Base-by-base conservation (phyloP, 2,888 invertebrate genomes). In the Gari tellinella region DNA sequence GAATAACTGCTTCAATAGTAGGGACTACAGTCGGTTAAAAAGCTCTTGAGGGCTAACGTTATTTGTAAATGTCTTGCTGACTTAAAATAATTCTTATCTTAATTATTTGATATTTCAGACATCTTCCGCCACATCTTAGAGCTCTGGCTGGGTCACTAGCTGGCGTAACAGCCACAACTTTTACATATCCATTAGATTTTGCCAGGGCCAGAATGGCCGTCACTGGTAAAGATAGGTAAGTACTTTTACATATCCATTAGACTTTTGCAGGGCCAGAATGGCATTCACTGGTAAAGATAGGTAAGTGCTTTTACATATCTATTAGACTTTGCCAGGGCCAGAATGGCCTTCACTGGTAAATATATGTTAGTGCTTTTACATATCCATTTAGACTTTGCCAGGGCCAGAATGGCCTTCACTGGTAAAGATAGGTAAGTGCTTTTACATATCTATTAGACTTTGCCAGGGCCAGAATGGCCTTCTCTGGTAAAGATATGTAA, bases 201-300 rank as follows among this genome's bases (percentile, higher is more conserved):
- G 99, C 98, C 23, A 94, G 99, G 83, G 99, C 99, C 19, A 94
- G 99, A 84, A 98, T 99, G 97, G 99, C 99, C 15, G 98, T 99
- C 25, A 97, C 98, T 4, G 94, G 95, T 75, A 96, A 95, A 89
- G 93, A 94, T 65, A 95, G 95, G 92, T 98, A 95, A 76, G 88
- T 66, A 1, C 40, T 49, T 26, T 96, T 62, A 99, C 99, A 0
- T 99, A 99, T 93, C 99, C 99, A 0, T 93, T 99, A 86, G 99
- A 99, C 93, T 93, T 99, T 91, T 98, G 98, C 23, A 94, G 99
- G 83, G 99, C 99, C 19, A 94, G 99, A 84, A 98, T 99, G 97
- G 99, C 99, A 15, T 98, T 99, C 25, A 97, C 98, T 4, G 94
- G 95, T 75, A 96, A 95, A 89, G 93, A 94, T 65, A 95, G 95